Conservation (phyloP, 2,888 invertebrate species). For the Dermolepida albohirtum region DNA sequence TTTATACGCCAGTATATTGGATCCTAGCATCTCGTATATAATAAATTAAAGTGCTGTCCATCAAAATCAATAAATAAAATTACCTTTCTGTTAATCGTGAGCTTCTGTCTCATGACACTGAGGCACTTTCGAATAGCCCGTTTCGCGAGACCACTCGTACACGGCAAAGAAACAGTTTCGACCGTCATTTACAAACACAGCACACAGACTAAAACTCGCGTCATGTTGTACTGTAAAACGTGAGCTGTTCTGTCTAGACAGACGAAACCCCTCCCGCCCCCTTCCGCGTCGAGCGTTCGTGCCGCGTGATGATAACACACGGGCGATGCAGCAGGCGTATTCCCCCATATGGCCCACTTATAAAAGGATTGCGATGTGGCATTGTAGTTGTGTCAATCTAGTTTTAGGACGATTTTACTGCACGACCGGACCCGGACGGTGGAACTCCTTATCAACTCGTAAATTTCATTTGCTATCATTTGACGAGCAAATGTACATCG, state of each 20-base stretch:
- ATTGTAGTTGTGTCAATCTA: constrained; percentile 30
- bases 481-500: too few relatives aligned
- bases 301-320: constrained; percentile 50
- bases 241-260: constrained; percentile 56
- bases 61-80: constrained; percentile 16
- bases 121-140: constrained; percentile 62
- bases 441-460: too few relatives aligned
- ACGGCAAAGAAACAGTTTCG: constrained; percentile 49
- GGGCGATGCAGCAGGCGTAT: constrained; percentile 51
- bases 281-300: constrained; percentile 53
- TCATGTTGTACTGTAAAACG: constrained; percentile 42
- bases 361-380: constrained; percentile 43
- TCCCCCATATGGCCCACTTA: constrained; percentile 58
- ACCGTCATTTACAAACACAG: constrained; percentile 55
- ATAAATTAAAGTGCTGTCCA: not conserved
- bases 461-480: too few relatives aligned
- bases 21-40: not conserved
- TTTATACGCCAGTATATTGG: not conserved
- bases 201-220: constrained; percentile 45
- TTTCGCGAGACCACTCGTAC: constrained; percentile 54
- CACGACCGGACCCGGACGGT: too few relatives aligned
- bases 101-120: constrained; percentile 63
- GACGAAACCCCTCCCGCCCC: constrained; percentile 50
- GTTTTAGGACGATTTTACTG: too few relatives aligned
- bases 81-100: constrained; percentile 64